Conservation (phyloP, 2,888 invertebrate genomes). For the Amiota minor region DNA sequence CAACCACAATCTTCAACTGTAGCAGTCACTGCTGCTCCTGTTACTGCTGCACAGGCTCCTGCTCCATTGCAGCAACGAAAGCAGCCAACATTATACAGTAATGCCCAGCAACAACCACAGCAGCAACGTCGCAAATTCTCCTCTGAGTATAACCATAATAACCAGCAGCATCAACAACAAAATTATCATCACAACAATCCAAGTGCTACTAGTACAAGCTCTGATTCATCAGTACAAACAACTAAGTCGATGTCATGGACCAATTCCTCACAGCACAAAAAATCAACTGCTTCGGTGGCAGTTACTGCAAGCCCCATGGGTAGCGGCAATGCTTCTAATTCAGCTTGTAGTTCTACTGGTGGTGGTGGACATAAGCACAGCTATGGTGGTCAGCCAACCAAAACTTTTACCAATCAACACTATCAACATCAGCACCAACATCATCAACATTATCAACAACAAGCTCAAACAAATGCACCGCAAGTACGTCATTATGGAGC, state of each 20-base stretch:
- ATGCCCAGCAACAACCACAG: slow-evolving; percentile 51
- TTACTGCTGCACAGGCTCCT: slow-evolving; percentile 27
- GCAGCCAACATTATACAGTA: slow-evolving; percentile 50
- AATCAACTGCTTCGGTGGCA: slow-evolving; percentile 71
- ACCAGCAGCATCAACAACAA: slow-evolving; percentile 30
- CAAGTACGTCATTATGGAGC: slow-evolving; percentile 70
- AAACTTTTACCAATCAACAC: slow-evolving; percentile 65
- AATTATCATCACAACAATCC: slow-evolving; percentile 37
- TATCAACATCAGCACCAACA: slow-evolving; percentile 68
- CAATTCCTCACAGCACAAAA: slow-evolving; percentile 74
- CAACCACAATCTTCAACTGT: slow-evolving; percentile 33
- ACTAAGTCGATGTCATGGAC: slow-evolving; percentile 73
- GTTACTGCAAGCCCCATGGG: slow-evolving; percentile 69
- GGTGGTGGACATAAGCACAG: slow-evolving; percentile 39
- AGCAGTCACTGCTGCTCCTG: slow-evolving; percentile 17
- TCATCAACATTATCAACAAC: slow-evolving; percentile 43
- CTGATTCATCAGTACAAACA: slow-evolving; percentile 58
- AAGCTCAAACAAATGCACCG: slow-evolving; percentile 53
- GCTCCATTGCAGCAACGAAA: slow-evolving; percentile 45
- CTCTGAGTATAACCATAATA: slow-evolving; percentile 56
- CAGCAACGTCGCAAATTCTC: slow-evolving; percentile 58
- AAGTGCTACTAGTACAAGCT: slow-evolving; percentile 53
- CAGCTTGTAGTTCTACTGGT: slow-evolving; percentile 31
- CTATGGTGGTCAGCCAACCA: slow-evolving; percentile 57
- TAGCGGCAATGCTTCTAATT: not conserved